Evolutionary conservation across 2,888 invertebrate genomes (phyloP), one percentile per base, ranked within the genome.

Genomic region (Tetragonisca angustula): DNA sequence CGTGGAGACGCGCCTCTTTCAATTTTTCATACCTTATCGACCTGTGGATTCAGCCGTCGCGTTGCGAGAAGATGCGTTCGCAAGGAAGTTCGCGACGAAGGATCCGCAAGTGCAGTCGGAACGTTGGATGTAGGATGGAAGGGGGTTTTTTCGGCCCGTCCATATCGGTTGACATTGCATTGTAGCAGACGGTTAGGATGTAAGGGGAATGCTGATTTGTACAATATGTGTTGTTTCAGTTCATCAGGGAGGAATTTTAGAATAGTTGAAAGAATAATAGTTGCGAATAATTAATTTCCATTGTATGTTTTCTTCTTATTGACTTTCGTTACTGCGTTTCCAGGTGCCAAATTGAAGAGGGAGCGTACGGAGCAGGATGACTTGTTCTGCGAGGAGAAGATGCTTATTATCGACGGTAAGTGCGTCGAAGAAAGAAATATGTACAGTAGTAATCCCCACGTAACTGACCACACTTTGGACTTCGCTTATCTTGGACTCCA

Each of bases 361-460:
- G 94, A 94, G 83, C 93, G 94, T 52, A 89, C 91, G 50, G 94
- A 94, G 32, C 91, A 92, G 75, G 94, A 94, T 91, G 94, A 94
- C 89, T 91, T 94, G 82, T 94, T 94, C 81, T 94, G 94, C 84
- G 94, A 94, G 84, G 94, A 94, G 81, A 94, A 94, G 87, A 94
- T 94, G 94, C 93, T 94, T 76, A 94, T 94, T 85, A 94, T 94
- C 85, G 94, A 94, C 65, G 94, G 94, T 94, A 87, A 92, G 93
- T 92, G 73, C 62, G 36, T 11, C 50, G 32, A 32, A 24, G 27
- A 27, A 4, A 3, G 11, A 59, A 32, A 43, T 43, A 43, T 9
- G 43, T 43, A 9, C 9, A 1, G 43, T 9, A 9, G 43, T n/a
- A n/a, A n/a, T 43, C 11, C 43, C 43, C 43, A 43, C 43, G 43